phyloP scores from a whole-genome alignment of 2,113 vertebrate genomes.

The Nothocercus nigrocapillus region DNA sequence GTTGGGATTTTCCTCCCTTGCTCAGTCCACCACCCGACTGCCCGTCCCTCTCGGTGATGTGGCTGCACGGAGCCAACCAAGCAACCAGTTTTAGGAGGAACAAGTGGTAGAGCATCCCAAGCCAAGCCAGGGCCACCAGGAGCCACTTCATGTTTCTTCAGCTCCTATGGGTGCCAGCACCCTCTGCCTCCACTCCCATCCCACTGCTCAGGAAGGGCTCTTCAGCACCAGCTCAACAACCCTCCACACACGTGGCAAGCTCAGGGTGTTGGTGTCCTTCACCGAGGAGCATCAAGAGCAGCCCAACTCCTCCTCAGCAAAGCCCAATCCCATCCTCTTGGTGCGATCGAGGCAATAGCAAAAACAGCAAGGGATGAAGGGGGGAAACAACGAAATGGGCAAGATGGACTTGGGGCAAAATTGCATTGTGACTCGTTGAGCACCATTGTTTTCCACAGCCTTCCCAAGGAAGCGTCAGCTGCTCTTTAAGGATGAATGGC shows the following conservation, averaged over 20 bases:
- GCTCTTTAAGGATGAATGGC: constrained; percentile 69
- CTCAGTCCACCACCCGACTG: not conserved
- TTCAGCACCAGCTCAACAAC: no score
- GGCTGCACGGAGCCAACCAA: not conserved
- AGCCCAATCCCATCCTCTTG: constrained; percentile 7
- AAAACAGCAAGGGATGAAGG: not conserved
- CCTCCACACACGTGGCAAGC: no score
- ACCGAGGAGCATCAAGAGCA: not conserved
- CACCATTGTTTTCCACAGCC: constrained; percentile 57
- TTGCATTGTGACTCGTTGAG: constrained; percentile 15
- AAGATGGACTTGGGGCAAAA: constrained; percentile 22
- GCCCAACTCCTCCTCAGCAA: not conserved
- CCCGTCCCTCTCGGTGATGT: not conserved
- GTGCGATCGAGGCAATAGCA: not conserved
- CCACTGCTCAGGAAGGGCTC: no score
- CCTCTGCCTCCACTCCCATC: no score
- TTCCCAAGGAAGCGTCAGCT: constrained; percentile 52
- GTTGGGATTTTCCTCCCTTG: not conserved
- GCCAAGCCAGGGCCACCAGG: accelerated
- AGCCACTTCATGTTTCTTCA: not conserved
- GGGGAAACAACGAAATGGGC: not conserved
- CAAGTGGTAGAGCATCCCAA: not conserved
- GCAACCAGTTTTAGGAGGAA: no score
- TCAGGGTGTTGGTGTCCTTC: no score
- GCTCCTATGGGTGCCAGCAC: not conserved